Evolutionary conservation across 1,140 invertebrate species (phyloP).

Genomic region (Saccostrea echinata): DNA sequence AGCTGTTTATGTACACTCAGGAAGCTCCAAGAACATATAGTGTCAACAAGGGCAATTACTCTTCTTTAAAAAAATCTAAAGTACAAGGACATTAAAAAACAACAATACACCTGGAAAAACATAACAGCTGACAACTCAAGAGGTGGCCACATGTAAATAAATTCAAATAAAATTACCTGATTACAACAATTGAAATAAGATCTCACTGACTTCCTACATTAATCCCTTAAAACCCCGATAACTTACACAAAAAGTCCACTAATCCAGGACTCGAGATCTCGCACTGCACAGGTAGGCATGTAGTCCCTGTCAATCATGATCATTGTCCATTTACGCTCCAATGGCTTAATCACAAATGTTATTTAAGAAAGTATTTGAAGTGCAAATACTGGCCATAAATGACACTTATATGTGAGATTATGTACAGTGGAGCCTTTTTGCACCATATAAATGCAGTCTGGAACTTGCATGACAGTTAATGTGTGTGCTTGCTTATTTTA

Average conservation of each 20-base stretch:
- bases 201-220: background rate
- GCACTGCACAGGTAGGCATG: conserved; percentile 16
- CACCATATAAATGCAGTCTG: background rate
- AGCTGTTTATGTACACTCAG: conserved; percentile 29
- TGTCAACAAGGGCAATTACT: conserved; percentile 33
- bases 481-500: background rate
- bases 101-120: conserved; percentile 9
- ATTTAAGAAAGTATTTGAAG: conserved; percentile 33
- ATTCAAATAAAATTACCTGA: conserved; percentile 24
- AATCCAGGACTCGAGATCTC: background rate
- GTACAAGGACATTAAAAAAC: background rate
- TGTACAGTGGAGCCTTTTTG: background rate
- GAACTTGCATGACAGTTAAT: background rate
- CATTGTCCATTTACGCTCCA: conserved; percentile 27
- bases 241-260: conserved; percentile 13
- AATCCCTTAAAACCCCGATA: background rate
- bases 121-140: background rate
- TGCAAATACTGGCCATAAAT: conserved; percentile 22
- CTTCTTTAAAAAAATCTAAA: background rate
- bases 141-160: conserved; percentile 3
- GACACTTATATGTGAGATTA: background rate
- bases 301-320: conserved; percentile 24
- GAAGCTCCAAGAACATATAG: background rate
- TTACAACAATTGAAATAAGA: conserved; percentile 18
- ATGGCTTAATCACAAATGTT: conserved; percentile 14